These are phyloP conservation scores for Drosophila austrosaltans DNA, from an alignment of 2,888 invertebrate species.

Conservation along the genomic window DNA sequence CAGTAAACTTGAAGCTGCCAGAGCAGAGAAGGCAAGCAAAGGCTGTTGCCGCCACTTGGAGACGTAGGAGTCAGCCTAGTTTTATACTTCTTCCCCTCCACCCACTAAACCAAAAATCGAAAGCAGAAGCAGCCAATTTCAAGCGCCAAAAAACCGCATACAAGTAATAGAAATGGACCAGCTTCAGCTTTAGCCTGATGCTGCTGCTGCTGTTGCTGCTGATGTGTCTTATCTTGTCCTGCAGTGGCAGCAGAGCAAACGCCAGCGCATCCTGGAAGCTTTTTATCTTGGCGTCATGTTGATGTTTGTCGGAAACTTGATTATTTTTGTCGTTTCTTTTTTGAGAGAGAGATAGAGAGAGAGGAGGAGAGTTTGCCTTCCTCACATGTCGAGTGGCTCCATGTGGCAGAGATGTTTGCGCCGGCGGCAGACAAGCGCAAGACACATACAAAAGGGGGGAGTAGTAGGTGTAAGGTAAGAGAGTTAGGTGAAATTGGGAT, in stretches of 20 bases:
- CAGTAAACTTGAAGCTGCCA: conserved; percentile 66
- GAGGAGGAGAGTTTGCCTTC: neutral
- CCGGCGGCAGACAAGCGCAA: conserved; percentile 67
- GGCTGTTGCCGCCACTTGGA: conserved; percentile 45
- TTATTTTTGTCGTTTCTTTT: conserved; percentile 68
- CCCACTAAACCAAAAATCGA: neutral
- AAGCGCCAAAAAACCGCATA: conserved; percentile 46
- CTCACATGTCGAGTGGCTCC: conserved; percentile 43
- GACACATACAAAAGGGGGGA: neutral
- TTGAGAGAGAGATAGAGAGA: neutral
- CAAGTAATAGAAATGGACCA: conserved; percentile 61
- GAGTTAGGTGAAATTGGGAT: conserved; percentile 6
- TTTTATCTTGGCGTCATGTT: conserved; percentile 81
- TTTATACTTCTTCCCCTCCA: neutral
- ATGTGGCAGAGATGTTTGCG: conserved; percentile 68
- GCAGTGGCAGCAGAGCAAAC: conserved; percentile 62
- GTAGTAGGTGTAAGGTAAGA: neutral
- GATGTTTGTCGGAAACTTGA: conserved; percentile 79
- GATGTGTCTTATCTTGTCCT: conserved; percentile 77
- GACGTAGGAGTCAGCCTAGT: conserved; percentile 20
- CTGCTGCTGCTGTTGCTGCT: conserved; percentile 38
- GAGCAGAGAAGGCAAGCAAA: conserved; percentile 50
- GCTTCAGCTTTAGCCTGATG: conserved; percentile 30
- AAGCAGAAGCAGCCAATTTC: conserved; percentile 38
- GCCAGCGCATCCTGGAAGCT: conserved; percentile 74